Base-by-base conservation (phyloP, 2,888 invertebrate species). In the Mimachlamys varia region DNA sequence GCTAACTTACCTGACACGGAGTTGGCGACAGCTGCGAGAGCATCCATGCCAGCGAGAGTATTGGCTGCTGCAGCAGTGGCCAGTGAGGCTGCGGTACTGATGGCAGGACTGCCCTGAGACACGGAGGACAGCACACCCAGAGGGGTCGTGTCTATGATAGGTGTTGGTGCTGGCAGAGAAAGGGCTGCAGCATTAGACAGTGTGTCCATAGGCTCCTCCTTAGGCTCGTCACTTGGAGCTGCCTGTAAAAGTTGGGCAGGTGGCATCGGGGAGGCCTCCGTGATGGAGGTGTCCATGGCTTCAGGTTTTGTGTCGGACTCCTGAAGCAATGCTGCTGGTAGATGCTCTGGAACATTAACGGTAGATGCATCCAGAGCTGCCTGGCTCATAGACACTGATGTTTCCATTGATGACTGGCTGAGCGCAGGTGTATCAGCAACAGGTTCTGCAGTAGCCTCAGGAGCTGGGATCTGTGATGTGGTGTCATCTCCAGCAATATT, bases 191-290 rank as follows among this genome's bases (percentile, higher is more conserved):
- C 88, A 58, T 55, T 58, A 22, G 88, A 88, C 37, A 88, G 50
- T 37, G 90, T 91, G 33, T 95, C 95, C 90, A 94, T 93, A 5
- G 94, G 92, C 76, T 94, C 94, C 50, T 94, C 93, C 88, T 94
- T 93, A 12, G 94, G 93, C 37, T 94, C 89, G n/a, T 76, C 76
- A 33, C 33, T 76, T 0, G 76, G 76, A 5, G 76, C 10, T 2
- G 76, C 10, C 76, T 76, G 76, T 13, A 76, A 27, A 5, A 76
- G 76, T 33, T 76, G 88, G n/a, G 88, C 88, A 44, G 89, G 90
- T 37, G 92, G 89, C 58, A 89, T 38, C 2, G 87, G 88, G 38
- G 87, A 89, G 13, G 88, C 89, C 19, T 89, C 76, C 17, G 91
- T 90, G 1, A 89, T 89, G 13, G 92, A 58, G 12, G 93, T 91